These are phyloP conservation scores for Cydia strobilella DNA, from an alignment of 1,140 invertebrate species.

Conservation along the genomic window DNA sequence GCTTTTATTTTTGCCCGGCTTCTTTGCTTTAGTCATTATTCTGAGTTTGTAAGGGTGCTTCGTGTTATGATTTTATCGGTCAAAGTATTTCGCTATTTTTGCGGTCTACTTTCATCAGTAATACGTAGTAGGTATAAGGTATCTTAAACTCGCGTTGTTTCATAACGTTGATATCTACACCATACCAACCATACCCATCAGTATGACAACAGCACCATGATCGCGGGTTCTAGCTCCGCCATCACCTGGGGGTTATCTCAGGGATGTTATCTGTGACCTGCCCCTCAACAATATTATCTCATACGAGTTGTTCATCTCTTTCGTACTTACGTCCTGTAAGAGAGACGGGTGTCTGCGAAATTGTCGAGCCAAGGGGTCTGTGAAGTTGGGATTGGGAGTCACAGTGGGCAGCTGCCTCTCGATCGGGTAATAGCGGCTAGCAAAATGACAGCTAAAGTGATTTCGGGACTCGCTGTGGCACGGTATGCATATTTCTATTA, in stretches of 20 bases:
- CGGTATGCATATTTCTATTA: slow-evolving; percentile 72
- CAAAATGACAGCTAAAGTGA: slow-evolving; percentile 59
- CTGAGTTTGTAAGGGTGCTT: no score
- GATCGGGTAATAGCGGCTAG: slow-evolving; percentile 33
- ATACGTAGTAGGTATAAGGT: no score
- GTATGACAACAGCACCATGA: background rate
- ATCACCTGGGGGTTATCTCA: slow-evolving; percentile 3
- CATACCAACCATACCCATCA: background rate
- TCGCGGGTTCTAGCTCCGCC: background rate
- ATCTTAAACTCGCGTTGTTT: background rate
- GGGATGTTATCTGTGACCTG: slow-evolving; percentile 2
- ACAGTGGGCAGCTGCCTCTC: slow-evolving; percentile 28
- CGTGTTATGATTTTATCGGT: background rate
- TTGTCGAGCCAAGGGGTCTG: background rate
- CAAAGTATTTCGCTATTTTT: background rate
- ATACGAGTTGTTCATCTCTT: background rate
- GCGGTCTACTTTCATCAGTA: background rate
- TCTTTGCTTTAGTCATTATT: no score
- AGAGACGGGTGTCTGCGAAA: background rate
- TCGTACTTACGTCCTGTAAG: background rate
- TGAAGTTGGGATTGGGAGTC: background rate
- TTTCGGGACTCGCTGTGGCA: slow-evolving; percentile 84
- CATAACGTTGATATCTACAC: background rate
- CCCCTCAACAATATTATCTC: background rate
- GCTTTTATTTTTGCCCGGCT: no score